Percentiles rank a stretch among this genome's conserved stretches.
phyloP scores from a whole-genome alignment of 2,888 invertebrate genomes.

The Homarus gammarus region DNA sequence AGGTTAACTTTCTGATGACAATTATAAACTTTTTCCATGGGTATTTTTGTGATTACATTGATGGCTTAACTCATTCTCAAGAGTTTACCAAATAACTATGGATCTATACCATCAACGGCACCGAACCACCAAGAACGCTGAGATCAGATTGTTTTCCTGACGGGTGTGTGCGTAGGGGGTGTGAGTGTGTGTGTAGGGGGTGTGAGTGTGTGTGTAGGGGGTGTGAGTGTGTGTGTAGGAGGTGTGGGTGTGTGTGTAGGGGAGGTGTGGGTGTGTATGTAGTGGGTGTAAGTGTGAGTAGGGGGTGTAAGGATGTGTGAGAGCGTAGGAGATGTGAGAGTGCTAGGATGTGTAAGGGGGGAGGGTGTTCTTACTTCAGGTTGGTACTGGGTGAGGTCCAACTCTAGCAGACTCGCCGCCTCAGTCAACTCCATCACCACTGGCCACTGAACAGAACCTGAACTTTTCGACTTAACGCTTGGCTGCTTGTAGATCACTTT shows the following conservation, averaged over 20 bases:
- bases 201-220: too few species aligned
- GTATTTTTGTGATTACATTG: too few species aligned
- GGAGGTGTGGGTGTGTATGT: conserved; percentile 8
- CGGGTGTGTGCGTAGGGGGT: too few species aligned
- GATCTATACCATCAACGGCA: too few species aligned
- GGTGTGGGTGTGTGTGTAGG: background rate
- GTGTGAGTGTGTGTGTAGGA: background rate
- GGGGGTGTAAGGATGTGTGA: too few species aligned
- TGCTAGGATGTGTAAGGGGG: background rate
- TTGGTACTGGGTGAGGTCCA: conserved; percentile 22
- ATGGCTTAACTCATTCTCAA: too few species aligned
- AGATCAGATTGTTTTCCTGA: too few species aligned
- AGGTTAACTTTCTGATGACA: too few species aligned
- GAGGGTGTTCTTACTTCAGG: background rate
- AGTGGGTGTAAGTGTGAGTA: background rate
- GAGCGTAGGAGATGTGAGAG: background rate
- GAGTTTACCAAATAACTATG: too few species aligned
- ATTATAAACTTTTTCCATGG: too few species aligned
- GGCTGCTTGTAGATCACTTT: background rate
- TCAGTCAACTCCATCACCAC: background rate
- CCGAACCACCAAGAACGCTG: too few species aligned
- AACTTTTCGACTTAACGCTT: background rate
- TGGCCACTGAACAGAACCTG: background rate
- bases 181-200: too few species aligned
- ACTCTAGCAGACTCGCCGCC: background rate